These are phyloP conservation scores for Columba janthina DNA, from an alignment of 2,113 vertebrate genomes.

Conservation along the genomic window DNA sequence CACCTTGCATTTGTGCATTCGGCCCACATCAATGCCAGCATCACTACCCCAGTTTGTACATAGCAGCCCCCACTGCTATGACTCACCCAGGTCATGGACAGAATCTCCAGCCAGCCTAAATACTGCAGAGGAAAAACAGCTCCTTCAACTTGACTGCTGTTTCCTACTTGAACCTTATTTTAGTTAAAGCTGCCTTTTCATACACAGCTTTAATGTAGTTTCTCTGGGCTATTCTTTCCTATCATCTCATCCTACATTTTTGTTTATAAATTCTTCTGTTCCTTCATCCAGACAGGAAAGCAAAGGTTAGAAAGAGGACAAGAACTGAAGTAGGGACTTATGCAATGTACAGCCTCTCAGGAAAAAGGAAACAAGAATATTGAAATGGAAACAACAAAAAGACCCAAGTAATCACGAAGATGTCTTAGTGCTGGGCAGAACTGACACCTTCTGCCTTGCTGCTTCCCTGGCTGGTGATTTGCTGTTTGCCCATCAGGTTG, in stretches of 20 bases:
- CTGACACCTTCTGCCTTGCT: neutral
- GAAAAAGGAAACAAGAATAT: neutral
- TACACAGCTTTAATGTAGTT: neutral
- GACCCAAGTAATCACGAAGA: neutral
- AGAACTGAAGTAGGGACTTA: neutral
- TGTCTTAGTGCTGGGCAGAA: neutral
- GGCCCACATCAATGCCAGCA: neutral
- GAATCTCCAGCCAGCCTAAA: neutral
- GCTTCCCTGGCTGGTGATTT: neutral
- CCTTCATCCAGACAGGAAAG: neutral
- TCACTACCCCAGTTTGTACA: neutral
- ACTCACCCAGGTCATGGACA: neutral
- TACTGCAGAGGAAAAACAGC: neutral
- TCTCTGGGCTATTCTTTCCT: neutral
- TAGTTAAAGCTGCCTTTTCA: neutral
- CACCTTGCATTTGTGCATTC: neutral
- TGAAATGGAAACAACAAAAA: neutral
- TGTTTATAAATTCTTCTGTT: neutral
- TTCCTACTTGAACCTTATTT: neutral
- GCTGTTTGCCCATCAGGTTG: neutral
- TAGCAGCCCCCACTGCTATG: neutral
- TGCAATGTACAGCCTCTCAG: neutral
- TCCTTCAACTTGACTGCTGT: neutral
- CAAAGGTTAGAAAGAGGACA: neutral
- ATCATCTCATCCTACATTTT: neutral